Percentiles rank a stretch among this genome's conserved stretches.
These are phyloP conservation scores for Pangasius sanitwongsei DNA, from an alignment of 2,797 vertebrate species.

Conservation along the genomic window DNA sequence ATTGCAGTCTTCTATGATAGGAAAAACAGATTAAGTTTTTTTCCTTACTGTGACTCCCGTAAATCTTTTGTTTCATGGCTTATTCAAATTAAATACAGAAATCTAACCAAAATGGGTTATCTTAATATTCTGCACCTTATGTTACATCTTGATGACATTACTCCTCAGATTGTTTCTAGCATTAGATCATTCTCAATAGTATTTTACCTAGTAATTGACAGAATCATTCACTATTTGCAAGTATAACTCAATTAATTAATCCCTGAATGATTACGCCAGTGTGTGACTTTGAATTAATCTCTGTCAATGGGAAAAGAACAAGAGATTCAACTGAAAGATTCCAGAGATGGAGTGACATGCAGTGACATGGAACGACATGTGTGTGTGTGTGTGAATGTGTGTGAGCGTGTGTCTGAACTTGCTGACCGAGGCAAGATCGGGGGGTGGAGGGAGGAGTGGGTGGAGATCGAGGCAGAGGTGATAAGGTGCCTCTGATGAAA, in stretches of 20 bases:
- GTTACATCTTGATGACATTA: neutral
- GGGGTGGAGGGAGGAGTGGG: slow-evolving; percentile 21
- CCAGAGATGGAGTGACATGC: neutral
- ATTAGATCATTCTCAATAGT: neutral
- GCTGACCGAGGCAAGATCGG: neutral
- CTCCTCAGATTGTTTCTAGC: neutral
- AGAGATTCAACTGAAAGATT: neutral
- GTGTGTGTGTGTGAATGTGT: neutral
- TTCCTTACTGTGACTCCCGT: neutral
- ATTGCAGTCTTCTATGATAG: neutral
- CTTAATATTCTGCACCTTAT: neutral
- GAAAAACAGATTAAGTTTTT: neutral
- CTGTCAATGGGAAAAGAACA: neutral
- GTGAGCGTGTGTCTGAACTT: neutral
- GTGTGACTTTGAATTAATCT: neutral
- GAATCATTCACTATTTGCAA: neutral
- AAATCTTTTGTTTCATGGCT: neutral
- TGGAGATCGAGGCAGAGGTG: slow-evolving; percentile 25
- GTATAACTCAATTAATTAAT: neutral
- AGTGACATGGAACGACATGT: neutral
- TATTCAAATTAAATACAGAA: neutral
- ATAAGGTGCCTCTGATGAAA: slow-evolving; percentile 78
- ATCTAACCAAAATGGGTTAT: neutral
- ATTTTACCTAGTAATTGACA: neutral
- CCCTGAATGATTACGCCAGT: neutral